A percentile compares a stretch with the other conserved stretches of the same genome.
phyloP scores from a whole-genome alignment of 2,797 vertebrate species.

The Ceryle rudis region DNA sequence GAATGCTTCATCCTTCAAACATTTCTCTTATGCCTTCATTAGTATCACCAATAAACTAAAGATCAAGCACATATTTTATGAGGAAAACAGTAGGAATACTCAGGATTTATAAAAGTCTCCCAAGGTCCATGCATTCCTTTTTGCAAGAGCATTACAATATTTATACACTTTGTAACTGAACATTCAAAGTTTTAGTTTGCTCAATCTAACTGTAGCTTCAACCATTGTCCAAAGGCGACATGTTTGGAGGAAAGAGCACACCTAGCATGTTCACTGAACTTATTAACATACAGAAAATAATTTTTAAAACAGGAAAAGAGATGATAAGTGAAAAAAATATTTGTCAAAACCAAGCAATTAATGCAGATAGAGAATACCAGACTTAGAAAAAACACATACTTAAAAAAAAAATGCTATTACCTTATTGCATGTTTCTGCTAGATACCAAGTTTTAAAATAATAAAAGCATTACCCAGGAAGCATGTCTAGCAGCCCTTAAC shows the following conservation, averaged over 20 bases:
- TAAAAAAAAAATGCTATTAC: not conserved
- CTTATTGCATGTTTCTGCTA: not conserved
- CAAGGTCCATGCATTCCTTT: not conserved
- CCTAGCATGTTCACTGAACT: not conserved
- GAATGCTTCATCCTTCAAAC: not conserved
- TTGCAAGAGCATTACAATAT: not conserved
- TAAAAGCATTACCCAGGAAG: not conserved
- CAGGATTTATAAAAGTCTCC: not conserved
- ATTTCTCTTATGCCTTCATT: fast-evolving
- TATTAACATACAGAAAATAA: not conserved
- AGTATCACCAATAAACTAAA: not conserved
- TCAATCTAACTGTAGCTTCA: not conserved
- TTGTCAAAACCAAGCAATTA: not conserved
- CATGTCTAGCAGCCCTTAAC: not conserved
- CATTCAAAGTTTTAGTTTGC: not conserved
- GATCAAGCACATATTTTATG: not conserved
- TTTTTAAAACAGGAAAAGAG: not conserved
- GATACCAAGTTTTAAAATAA: not conserved
- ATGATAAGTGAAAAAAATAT: not conserved
- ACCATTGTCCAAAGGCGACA: not conserved
- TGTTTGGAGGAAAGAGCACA: not conserved
- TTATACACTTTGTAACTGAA: not conserved
- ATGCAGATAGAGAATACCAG: not conserved
- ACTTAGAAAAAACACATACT: not conserved
- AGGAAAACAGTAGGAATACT: not conserved